These are phyloP conservation scores for Tipula unca DNA, from an alignment of 2,888 invertebrate species.

Conservation along the genomic window DNA sequence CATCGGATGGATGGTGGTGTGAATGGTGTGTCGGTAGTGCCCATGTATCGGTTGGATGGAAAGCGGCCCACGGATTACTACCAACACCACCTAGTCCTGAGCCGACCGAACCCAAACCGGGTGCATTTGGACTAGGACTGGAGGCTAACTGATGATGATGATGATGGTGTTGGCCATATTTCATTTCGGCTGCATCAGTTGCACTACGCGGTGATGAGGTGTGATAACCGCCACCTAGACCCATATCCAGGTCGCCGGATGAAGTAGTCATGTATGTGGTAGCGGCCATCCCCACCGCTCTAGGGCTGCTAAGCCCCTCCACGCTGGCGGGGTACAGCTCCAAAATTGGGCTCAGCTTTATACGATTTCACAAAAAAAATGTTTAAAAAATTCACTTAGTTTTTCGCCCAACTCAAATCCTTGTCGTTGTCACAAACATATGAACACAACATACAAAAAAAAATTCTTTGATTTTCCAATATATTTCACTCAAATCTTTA, in stretches of 20 bases:
- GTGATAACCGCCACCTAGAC: conserved; percentile 72
- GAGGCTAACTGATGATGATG: conserved; percentile 68
- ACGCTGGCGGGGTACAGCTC: conserved; percentile 46
- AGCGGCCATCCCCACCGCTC: conserved; percentile 87
- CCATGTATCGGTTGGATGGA: conserved; percentile 77
- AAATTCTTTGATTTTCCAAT: background rate
- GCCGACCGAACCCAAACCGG: conserved; percentile 31
- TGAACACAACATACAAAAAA: background rate
- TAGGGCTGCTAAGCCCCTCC: conserved; percentile 48
- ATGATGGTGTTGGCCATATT: conserved; percentile 82
- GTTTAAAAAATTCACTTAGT: conserved; percentile 28
- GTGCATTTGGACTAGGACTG: conserved; percentile 52
- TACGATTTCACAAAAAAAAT: conserved; percentile 36
- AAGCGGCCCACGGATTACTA: conserved; percentile 75
- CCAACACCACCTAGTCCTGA: conserved; percentile 39
- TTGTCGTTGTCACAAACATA: background rate
- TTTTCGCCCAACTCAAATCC: background rate
- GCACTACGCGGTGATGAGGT: conserved; percentile 72
- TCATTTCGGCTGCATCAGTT: conserved; percentile 86
- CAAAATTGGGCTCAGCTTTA: conserved; percentile 45
- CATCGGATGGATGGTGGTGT: conserved; percentile 70
- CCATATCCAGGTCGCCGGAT: conserved; percentile 66
- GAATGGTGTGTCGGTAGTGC: conserved; percentile 63
- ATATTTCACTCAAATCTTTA: background rate
- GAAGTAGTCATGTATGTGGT: conserved; percentile 91